A percentile compares a stretch with the other conserved stretches of the same genome.
These are phyloP conservation scores for Elgonia sp. DNA, from an alignment of 2,888 invertebrate species.

Conservation along the genomic window DNA sequence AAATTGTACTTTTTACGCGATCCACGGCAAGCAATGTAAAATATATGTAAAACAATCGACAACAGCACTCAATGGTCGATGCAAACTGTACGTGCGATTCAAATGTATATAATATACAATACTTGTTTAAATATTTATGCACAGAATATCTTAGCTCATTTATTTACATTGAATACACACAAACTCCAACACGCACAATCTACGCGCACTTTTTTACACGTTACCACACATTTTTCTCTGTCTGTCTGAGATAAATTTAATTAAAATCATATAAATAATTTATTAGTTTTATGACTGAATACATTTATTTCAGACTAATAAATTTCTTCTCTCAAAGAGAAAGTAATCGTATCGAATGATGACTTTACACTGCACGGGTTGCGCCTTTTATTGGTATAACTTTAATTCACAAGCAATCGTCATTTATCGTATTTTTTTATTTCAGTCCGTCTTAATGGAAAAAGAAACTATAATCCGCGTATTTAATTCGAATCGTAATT, in stretches of 20 bases:
- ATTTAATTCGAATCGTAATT: constrained; percentile 11
- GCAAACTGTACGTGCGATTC: constrained; percentile 9
- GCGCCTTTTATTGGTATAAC: constrained; percentile 67
- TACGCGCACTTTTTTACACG: constrained; percentile 37
- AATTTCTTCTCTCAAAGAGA: constrained; percentile 69
- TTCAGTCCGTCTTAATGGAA: constrained; percentile 34
- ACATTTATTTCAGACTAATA: constrained; percentile 71
- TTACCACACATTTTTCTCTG: constrained; percentile 43
- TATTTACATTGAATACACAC: constrained; percentile 67
- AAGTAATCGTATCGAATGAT: constrained; percentile 64
- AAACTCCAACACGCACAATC: constrained; percentile 55
- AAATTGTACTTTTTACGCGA: constrained; percentile 13
- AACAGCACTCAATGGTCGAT: background rate
- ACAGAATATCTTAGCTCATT: constrained; percentile 51
- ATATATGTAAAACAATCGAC: constrained; percentile 61
- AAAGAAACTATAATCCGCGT: constrained; percentile 21
- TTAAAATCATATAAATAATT: constrained; percentile 71
- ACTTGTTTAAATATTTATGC: constrained; percentile 60
- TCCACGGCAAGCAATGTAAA: constrained; percentile 46
- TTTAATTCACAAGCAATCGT: constrained; percentile 62
- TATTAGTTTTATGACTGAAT: constrained; percentile 66
- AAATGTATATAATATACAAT: constrained; percentile 57
- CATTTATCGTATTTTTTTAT: constrained; percentile 52
- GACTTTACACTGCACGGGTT: constrained; percentile 54
- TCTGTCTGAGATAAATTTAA: constrained; percentile 59